Evolutionary conservation across 2,113 vertebrate genomes (phyloP).

Genomic region (Uria aalge): DNA sequence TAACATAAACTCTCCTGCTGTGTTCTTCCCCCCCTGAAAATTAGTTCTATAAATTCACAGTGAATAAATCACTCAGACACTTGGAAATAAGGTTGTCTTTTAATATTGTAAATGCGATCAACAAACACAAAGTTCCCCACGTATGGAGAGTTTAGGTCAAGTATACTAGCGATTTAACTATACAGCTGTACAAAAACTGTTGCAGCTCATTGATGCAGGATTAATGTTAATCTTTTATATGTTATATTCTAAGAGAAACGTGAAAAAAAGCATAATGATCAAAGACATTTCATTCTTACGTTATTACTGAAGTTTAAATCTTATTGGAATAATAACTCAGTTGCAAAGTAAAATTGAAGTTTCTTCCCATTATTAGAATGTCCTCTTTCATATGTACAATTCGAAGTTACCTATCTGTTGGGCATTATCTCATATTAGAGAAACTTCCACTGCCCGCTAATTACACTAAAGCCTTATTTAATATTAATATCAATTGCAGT

Average conservation of each 20-base stretch:
- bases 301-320: background rate
- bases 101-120: slow-evolving; percentile 1
- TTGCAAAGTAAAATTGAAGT: slow-evolving; percentile 47
- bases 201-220: slow-evolving; percentile 14
- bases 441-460: background rate
- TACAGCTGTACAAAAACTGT: slow-evolving; percentile 20
- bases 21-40: background rate
- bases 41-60: background rate
- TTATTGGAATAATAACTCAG: slow-evolving; percentile 1
- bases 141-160: slow-evolving; percentile 6
- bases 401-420: background rate
- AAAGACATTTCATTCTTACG: background rate
- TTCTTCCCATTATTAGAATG: slow-evolving; percentile 10
- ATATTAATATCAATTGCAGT: background rate
- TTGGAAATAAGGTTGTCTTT: background rate
- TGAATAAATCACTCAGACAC: background rate
- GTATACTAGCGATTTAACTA: slow-evolving; percentile 8
- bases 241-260: background rate
- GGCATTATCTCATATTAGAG: background rate
- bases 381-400: background rate
- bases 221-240: slow-evolving; percentile 24
- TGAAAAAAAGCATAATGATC: background rate
- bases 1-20: background rate
- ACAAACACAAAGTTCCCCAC: slow-evolving; percentile 9
- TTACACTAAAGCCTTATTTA: background rate